Conservation (phyloP, 2,797 vertebrate species). For the Malurus splendens region DNA sequence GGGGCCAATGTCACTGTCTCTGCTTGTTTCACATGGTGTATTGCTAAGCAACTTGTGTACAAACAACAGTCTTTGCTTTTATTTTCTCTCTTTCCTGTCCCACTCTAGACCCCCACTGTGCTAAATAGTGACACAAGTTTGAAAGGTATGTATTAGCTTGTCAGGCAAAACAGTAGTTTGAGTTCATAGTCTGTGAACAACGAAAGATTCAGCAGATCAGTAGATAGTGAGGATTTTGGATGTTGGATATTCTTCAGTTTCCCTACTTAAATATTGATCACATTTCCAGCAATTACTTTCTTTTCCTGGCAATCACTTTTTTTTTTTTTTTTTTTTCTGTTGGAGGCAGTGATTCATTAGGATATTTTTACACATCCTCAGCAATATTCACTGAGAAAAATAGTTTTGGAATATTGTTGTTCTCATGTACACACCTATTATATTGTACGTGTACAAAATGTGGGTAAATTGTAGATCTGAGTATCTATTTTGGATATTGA, state of each 20-base stretch:
- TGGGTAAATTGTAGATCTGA: not conserved
- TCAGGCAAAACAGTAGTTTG: conserved; percentile 38
- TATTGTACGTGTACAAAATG: not conserved
- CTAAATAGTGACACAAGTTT: conserved; percentile 3
- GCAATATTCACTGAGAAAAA: not conserved
- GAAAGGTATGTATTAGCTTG: conserved; percentile 45
- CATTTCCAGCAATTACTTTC: not conserved
- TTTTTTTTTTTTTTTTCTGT: not conserved
- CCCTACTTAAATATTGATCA: not conserved
- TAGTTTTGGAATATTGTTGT: not conserved
- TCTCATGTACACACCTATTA: not conserved
- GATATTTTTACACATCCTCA: not conserved
- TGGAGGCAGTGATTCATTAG: not conserved
- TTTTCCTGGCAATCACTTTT: not conserved
- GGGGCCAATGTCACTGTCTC: not conserved
- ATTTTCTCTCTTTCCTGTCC: not conserved
- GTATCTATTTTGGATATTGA: not conserved
- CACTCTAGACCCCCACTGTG: not conserved
- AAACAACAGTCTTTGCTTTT: not conserved
- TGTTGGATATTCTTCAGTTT: not conserved
- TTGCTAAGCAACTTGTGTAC: conserved; percentile 41
- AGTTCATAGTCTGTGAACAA: not conserved
- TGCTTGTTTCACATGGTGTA: not conserved
- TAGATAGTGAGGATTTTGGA: not conserved
- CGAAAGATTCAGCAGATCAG: not conserved